These are phyloP conservation scores for Parotocinclus haroldoi DNA, from an alignment of 2,797 vertebrate genomes.

Conservation along the genomic window DNA sequence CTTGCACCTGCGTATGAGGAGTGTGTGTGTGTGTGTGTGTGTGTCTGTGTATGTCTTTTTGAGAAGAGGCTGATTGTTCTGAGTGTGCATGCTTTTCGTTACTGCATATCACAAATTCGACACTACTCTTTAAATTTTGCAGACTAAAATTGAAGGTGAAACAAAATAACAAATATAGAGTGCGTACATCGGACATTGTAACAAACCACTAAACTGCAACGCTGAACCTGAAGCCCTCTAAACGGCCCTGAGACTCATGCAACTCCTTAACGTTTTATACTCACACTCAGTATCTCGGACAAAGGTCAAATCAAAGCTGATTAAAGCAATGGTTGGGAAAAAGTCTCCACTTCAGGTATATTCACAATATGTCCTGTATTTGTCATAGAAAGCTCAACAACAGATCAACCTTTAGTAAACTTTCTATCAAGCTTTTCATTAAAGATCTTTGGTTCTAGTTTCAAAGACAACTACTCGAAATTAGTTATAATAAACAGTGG, in stretches of 20 bases:
- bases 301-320: slow-evolving; percentile 39
- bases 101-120: too few relatives aligned
- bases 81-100: too few relatives aligned
- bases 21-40: too few relatives aligned
- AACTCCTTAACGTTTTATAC: slow-evolving; percentile 35
- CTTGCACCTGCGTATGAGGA: too few relatives aligned
- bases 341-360: slow-evolving; percentile 14
- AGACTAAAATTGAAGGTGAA: too few relatives aligned
- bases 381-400: not conserved
- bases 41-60: too few relatives aligned
- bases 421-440: not conserved
- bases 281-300: slow-evolving; percentile 21
- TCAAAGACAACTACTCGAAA: not conserved
- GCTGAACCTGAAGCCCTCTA: slow-evolving; percentile 14
- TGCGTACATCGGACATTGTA: too few relatives aligned
- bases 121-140: too few relatives aligned
- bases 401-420: not conserved
- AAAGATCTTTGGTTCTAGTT: not conserved
- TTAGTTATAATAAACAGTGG: too few relatives aligned
- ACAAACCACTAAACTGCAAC: too few relatives aligned
- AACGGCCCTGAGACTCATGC: slow-evolving; percentile 12
- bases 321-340: slow-evolving; percentile 33
- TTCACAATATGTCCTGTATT: not conserved
- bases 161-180: too few relatives aligned
- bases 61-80: too few relatives aligned